phyloP scores from a whole-genome alignment of 2,797 vertebrate genomes.

The Pterois miles region DNA sequence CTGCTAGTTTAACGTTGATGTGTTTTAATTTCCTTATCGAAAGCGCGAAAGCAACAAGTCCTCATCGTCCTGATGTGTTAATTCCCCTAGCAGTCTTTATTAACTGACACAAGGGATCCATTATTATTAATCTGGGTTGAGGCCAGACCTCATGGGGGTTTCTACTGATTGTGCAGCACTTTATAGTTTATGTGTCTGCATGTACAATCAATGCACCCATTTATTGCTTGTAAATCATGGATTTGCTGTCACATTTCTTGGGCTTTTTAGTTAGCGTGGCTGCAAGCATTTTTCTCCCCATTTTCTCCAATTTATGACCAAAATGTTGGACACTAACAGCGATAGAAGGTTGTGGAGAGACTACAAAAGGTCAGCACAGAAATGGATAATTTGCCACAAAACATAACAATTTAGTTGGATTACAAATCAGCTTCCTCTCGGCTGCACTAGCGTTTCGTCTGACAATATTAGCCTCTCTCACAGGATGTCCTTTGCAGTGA shows the following conservation, averaged over 20 bases:
- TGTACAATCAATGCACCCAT: slow-evolving; percentile 59
- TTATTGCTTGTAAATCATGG: slow-evolving; percentile 36
- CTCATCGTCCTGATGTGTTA: slow-evolving; percentile 12
- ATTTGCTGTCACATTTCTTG: not conserved
- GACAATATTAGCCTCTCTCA: not conserved
- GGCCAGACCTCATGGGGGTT: slow-evolving; percentile 49
- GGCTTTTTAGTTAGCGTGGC: not conserved
- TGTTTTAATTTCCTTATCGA: not conserved
- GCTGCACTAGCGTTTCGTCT: slow-evolving; percentile 42
- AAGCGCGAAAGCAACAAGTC: slow-evolving; percentile 34
- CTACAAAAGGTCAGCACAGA: not conserved
- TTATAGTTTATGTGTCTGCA: slow-evolving; percentile 46
- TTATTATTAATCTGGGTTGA: slow-evolving; percentile 63
- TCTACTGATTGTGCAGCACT: slow-evolving; percentile 40
- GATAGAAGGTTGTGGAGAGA: not conserved
- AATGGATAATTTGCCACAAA: not conserved
- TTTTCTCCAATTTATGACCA: slow-evolving; percentile 21
- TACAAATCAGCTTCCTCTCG: slow-evolving; percentile 6
- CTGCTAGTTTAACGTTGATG: not conserved
- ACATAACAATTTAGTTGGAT: not conserved
- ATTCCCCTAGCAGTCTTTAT: slow-evolving; percentile 40
- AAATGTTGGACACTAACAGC: not conserved
- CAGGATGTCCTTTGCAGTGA: slow-evolving; percentile 22
- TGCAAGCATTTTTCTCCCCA: not conserved
- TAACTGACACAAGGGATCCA: slow-evolving; percentile 66